These are phyloP conservation scores for Beroe forskalii DNA, from an alignment of 37 sponge, comb jelly and placozoan species.

Conservation along the genomic window DNA sequence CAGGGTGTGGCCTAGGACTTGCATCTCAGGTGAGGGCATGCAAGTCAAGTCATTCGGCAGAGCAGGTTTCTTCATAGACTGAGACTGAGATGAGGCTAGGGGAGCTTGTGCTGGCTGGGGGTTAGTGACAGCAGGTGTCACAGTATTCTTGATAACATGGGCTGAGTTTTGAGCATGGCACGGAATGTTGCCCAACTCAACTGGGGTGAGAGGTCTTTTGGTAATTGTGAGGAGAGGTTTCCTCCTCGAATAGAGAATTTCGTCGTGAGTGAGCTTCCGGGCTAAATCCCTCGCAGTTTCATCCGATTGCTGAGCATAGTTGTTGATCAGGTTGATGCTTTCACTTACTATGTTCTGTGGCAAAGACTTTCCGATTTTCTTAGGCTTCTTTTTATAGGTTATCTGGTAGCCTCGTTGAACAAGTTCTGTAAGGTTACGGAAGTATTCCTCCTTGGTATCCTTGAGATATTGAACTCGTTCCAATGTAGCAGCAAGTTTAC, in stretches of 20 bases:
- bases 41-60: not conserved
- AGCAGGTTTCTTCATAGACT: not conserved
- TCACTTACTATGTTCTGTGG: not conserved
- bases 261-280: not conserved
- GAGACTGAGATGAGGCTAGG: not conserved
- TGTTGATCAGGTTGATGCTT: conserved; percentile 1
- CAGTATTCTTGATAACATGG: not conserved
- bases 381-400: conserved; percentile 4
- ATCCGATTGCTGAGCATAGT: not conserved
- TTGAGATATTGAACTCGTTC: not conserved
- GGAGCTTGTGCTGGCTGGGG: no score
- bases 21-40: not conserved
- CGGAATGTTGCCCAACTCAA: not conserved
- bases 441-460: conserved; percentile 4
- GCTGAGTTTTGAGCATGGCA: not conserved
- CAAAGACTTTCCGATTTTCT: not conserved
- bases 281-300: not conserved
- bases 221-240: not conserved
- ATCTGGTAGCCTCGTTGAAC: not conserved
- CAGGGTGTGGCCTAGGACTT: not conserved
- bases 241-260: not conserved
- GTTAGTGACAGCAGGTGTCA: not conserved
- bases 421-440: not conserved
- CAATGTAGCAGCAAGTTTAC: not conserved
- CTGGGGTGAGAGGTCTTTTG: not conserved